A percentile compares a stretch with the other conserved stretches of the same genome.
Evolutionary conservation across 2,113 vertebrate genomes (phyloP).

Genomic region (Eira barbara): DNA sequence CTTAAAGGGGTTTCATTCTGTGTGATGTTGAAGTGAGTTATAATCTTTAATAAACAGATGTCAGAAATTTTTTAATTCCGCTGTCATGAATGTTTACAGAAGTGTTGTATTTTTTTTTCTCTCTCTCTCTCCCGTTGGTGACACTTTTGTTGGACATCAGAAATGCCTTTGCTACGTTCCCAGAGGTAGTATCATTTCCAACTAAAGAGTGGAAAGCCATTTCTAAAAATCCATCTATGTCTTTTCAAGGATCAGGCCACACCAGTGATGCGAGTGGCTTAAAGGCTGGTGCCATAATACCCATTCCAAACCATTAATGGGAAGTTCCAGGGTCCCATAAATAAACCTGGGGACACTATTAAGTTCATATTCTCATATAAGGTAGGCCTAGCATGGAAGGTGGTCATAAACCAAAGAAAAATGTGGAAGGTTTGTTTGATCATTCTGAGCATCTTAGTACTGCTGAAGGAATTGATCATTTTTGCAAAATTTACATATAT

Average conservation of each 20-base stretch:
- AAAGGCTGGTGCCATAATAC: neutral
- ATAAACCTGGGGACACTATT: neutral
- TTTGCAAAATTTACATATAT: neutral
- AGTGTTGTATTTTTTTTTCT: neutral
- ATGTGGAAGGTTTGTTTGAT: neutral
- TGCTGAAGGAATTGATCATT: neutral
- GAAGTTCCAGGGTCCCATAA: neutral
- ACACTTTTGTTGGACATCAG: constrained; percentile 9
- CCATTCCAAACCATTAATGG: neutral
- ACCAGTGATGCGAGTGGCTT: neutral
- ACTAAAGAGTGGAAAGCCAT: neutral
- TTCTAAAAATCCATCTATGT: neutral
- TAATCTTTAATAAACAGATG: constrained; percentile 66
- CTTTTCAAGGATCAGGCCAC: neutral
- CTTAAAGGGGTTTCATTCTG: constrained; percentile 42
- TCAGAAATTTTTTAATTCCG: constrained; percentile 48
- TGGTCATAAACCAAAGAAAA: neutral
- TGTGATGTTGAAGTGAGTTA: constrained; percentile 66
- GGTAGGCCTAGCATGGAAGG: neutral
- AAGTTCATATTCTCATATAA: neutral
- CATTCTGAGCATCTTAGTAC: neutral
- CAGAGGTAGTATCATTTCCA: neutral
- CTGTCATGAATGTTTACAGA: constrained; percentile 21
- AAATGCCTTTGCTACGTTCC: neutral
- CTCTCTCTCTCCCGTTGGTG: neutral